Evolutionary conservation across 2,888 invertebrate genomes (phyloP).

Genomic region (Sylvicola cinctus): DNA sequence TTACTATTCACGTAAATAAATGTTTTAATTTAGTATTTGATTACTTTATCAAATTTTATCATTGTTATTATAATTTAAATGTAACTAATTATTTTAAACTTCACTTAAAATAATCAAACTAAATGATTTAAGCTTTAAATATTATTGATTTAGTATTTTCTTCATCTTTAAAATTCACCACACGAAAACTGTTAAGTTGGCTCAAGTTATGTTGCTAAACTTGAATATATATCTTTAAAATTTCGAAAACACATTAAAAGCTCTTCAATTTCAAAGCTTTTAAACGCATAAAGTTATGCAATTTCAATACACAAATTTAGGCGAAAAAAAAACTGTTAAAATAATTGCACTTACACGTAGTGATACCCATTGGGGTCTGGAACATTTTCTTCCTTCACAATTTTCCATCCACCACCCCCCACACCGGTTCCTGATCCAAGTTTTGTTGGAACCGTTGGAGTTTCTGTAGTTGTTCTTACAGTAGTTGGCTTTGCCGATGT

Average conservation of each 20-base stretch:
- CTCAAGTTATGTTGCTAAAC: no score
- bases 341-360: slow-evolving; percentile 12
- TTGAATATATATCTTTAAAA: background rate
- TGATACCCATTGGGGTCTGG: slow-evolving; percentile 14
- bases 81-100: no score
- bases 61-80: no score
- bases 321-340: background rate
- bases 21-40: no score
- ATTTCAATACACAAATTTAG: background rate
- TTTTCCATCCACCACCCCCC: slow-evolving; percentile 28
- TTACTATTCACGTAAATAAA: no score
- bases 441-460: slow-evolving; percentile 10
- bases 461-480: background rate
- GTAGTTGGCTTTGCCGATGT: background rate
- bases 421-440: slow-evolving; percentile 15
- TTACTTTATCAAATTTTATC: no score
- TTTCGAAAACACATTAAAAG: slow-evolving; percentile 1
- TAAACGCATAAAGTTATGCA: background rate
- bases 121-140: no score
- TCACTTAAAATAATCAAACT: no score
- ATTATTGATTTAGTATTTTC: no score
- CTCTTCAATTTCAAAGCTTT: background rate
- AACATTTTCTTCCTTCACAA: slow-evolving; percentile 31
- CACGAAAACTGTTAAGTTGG: no score
- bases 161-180: no score